Conservation (phyloP, 2,888 invertebrate genomes). For the Morpho achilles region DNA sequence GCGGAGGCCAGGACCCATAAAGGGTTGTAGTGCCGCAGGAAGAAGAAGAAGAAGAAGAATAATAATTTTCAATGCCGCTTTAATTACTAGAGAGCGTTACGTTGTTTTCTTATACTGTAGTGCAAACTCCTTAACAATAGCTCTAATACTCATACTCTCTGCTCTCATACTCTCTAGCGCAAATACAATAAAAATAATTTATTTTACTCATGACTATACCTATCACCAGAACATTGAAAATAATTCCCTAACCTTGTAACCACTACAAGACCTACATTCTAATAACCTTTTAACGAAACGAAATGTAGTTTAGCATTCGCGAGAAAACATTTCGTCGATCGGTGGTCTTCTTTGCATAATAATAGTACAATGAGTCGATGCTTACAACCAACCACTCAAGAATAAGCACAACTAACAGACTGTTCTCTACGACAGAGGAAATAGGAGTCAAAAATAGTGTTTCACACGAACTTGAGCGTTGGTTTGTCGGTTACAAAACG, state of each 20-base stretch:
- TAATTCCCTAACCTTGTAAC: constrained; percentile 49
- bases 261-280: constrained; percentile 62
- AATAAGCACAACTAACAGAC: constrained; percentile 1
- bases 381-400: constrained; percentile 29
- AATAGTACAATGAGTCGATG: constrained; percentile 62
- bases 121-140: too few species aligned
- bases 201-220: background rate
- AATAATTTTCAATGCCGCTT: too few species aligned
- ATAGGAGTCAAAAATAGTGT: constrained; percentile 12
- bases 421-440: constrained; percentile 8
- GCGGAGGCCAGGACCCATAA: too few species aligned
- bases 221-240: constrained; percentile 8
- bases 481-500: constrained; percentile 57
- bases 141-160: too few species aligned
- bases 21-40: too few species aligned
- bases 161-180: too few species aligned
- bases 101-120: too few species aligned
- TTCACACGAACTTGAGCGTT: constrained; percentile 16
- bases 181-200: background rate
- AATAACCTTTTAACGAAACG: constrained; percentile 63
- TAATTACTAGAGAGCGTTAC: too few species aligned
- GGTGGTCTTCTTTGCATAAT: constrained; percentile 69
- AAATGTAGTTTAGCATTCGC: constrained; percentile 54
- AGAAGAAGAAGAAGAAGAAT: too few species aligned
- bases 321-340: constrained; percentile 55